Conservation (phyloP, 2,113 vertebrate genomes). For the Hypanus sabinus region DNA sequence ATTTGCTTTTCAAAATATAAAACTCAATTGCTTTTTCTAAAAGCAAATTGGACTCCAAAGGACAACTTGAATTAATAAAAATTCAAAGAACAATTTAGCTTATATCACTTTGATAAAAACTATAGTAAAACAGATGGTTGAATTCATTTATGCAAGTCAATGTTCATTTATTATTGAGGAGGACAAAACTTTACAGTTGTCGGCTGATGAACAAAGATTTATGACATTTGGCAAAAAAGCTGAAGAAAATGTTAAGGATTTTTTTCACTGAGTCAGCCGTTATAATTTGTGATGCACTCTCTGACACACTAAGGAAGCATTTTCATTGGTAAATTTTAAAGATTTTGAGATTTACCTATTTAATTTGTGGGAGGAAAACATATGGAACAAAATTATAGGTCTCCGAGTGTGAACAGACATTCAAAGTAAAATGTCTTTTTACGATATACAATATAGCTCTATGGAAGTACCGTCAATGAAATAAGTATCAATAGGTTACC, state of each 20-base stretch:
- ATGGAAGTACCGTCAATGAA: not conserved
- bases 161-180: not conserved
- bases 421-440: not conserved
- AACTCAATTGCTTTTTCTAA: not conserved
- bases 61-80: not conserved
- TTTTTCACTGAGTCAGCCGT: not conserved
- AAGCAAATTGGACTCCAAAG: not conserved
- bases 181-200: not conserved
- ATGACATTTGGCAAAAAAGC: not conserved
- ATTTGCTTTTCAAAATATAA: not conserved
- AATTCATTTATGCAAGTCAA: not conserved
- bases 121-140: not conserved
- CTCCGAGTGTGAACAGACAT: too few relatives aligned
- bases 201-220: too few relatives aligned
- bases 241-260: too few relatives aligned
- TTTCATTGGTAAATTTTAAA: too few relatives aligned
- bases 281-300: not conserved
- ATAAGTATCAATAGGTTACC: too few relatives aligned
- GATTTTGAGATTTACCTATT: too few relatives aligned
- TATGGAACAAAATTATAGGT: too few relatives aligned
- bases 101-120: not conserved
- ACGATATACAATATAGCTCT: not conserved
- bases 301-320: not conserved
- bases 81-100: not conserved
- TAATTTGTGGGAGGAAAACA: too few relatives aligned